phyloP scores from a whole-genome alignment of 2,888 invertebrate species.

The Galerucella calmariensis region DNA sequence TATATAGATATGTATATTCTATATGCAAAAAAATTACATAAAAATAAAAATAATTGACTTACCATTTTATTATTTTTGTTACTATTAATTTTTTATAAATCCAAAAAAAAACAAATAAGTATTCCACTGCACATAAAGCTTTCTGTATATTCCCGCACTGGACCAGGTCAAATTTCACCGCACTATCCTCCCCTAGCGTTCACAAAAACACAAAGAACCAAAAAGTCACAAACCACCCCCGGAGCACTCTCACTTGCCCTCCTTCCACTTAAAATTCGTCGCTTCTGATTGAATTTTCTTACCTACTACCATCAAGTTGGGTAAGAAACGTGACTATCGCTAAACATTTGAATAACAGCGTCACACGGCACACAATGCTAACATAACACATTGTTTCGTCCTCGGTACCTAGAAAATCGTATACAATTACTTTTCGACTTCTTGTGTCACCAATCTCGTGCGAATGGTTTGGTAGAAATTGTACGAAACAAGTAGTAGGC shows the following conservation, averaged over 20 bases:
- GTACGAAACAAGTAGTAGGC: not conserved
- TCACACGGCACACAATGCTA: not conserved
- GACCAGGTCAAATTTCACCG: slow-evolving; percentile 2
- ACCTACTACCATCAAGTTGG: slow-evolving; percentile 13
- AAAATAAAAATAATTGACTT: not conserved
- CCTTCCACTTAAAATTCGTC: slow-evolving; percentile 20
- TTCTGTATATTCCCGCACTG: too few species aligned
- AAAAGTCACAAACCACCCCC: slow-evolving; percentile 14
- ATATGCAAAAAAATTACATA: not conserved
- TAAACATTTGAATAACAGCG: slow-evolving; percentile 18
- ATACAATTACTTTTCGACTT: slow-evolving; percentile 2
- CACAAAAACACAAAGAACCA: not conserved
- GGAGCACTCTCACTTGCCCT: slow-evolving; percentile 2
- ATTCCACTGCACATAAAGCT: too few species aligned
- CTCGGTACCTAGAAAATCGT: slow-evolving; percentile 23
- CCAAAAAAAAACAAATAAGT: not conserved
- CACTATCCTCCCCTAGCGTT: not conserved
- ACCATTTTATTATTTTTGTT: not conserved
- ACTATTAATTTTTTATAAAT: not conserved
- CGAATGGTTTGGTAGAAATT: not conserved
- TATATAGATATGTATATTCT: too few species aligned
- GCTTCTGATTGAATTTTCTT: slow-evolving; percentile 15
- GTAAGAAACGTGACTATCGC: slow-evolving; percentile 22
- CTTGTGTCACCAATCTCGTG: slow-evolving; percentile 4
- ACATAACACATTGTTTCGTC: slow-evolving; percentile 7